Percentiles rank a stretch among this genome's conserved stretches.
These are phyloP conservation scores for Chromobotia macracanthus DNA, from an alignment of 2,797 vertebrate genomes.

Conservation along the genomic window DNA sequence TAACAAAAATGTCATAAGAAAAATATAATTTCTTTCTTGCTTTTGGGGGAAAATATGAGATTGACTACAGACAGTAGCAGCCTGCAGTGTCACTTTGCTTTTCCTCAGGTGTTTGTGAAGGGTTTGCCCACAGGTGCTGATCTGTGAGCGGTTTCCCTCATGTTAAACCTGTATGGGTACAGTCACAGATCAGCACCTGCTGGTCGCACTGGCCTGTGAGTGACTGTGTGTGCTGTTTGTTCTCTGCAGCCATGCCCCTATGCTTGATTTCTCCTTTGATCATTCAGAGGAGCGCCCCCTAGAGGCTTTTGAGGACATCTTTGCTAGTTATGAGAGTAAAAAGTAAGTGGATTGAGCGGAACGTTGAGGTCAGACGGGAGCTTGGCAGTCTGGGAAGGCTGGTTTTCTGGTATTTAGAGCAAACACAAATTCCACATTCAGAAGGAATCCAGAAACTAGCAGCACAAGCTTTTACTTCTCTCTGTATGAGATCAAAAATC, in stretches of 20 bases:
- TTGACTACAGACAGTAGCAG: not conserved
- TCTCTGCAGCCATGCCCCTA: conserved; percentile 90
- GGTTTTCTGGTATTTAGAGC: conserved; percentile 38
- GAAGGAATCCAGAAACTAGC: not conserved
- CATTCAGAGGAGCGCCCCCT: conserved; percentile 94
- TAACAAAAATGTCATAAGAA: too few species aligned
- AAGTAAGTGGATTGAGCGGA: conserved; percentile 89
- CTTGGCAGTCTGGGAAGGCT: conserved; percentile 52
- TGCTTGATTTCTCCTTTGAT: conserved; percentile 99
- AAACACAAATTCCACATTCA: conserved; percentile 30
- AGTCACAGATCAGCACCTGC: conserved; percentile 38
- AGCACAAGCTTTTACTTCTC: not conserved
- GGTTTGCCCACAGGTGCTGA: conserved; percentile 27
- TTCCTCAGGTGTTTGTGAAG: conserved; percentile 17
- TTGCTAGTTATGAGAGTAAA: conserved; percentile 97
- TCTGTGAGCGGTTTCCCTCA: too few species aligned
- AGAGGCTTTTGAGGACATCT: conserved; percentile 98
- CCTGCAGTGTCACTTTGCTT: too few species aligned
- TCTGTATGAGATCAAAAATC: not conserved
- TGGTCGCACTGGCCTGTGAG: conserved; percentile 61
- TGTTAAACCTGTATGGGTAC: too few species aligned
- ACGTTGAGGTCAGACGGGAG: conserved; percentile 68
- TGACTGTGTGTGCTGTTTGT: conserved; percentile 79
- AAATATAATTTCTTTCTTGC: too few species aligned
- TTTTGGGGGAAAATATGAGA: too few species aligned